Base-by-base conservation (phyloP, 2,113 vertebrate genomes). In the Edolisoma coerulescens region DNA sequence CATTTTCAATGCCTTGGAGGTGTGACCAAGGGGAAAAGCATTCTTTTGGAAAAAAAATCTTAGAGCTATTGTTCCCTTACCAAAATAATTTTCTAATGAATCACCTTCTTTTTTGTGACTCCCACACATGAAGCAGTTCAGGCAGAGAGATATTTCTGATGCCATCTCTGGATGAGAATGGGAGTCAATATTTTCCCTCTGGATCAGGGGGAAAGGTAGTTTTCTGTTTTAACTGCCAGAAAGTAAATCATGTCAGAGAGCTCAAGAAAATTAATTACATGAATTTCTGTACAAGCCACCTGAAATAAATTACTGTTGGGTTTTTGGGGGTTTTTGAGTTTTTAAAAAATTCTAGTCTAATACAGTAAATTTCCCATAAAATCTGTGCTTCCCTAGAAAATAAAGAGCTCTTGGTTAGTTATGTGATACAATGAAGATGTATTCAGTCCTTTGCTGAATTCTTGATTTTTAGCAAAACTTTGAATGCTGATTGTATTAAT, bases 311-410 rank as follows among this genome's bases (percentile, higher is more conserved):
- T 15, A 39, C 11, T 59, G 5, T 21, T 49, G 7, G 9, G 9
- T 0, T 7, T 30, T 39, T 11, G 8, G 5, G 8, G 5, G 2
- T 1, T 2, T 6, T 49, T 39, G 8, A 7, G 11, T n/a, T 64
- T 42, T 39, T 35, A 17, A 7, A 10, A n/a, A 37, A 73, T 22
- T 47, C 10, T 50, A 32, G 7, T 37, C 69, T n/a, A 75, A 83
- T n/a, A 44, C 5, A 67, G 39, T 71, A 50, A 39, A 56, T 28
- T 69, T 65, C 10, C 21, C 4, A 10, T 49, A 41, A 78, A 67
- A 53, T 79, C 15, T 49, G 9, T 32, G 6, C 13, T 81, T 87
- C 5, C 33, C 19, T 82, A 53, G 33, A 71, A 95, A 59, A 75
- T 13, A 57, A 82, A 49, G 35, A 59, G 16, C 5, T 87, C 37